Evolutionary conservation across 2,888 invertebrate species (phyloP).

Genomic region (Linyphia triangularis): DNA sequence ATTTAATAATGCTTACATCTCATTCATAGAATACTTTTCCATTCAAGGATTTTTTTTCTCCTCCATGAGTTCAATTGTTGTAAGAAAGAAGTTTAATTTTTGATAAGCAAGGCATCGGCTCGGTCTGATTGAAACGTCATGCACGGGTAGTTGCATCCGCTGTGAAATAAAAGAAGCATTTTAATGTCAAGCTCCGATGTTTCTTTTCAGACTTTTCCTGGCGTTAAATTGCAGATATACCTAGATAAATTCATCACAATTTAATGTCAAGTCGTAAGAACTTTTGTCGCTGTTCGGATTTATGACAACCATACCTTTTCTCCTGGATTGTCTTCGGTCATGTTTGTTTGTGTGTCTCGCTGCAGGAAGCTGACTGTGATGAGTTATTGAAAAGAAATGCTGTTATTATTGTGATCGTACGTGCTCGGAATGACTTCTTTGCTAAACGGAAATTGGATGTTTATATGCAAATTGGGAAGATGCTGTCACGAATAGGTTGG

Average conservation of each 20-base stretch:
- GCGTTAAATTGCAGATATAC: constrained; percentile 55
- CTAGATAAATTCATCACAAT: constrained; percentile 47
- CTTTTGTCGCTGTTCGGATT: background rate
- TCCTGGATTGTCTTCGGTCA: background rate
- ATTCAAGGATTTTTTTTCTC: background rate
- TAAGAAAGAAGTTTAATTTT: constrained; percentile 25
- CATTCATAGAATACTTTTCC: no score
- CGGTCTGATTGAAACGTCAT: constrained; percentile 2
- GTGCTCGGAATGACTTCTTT: background rate
- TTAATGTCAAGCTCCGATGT: background rate
- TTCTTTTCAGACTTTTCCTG: constrained; percentile 35
- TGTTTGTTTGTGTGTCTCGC: background rate
- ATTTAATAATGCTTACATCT: background rate
- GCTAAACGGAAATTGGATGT: background rate
- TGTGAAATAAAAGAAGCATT: background rate
- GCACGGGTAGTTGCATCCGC: constrained; percentile 9
- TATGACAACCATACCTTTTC: no score
- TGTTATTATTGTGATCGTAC: background rate
- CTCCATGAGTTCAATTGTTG: background rate
- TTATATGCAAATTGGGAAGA: background rate
- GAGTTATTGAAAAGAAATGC: background rate
- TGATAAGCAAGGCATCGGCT: background rate
- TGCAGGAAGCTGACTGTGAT: background rate
- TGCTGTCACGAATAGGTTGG: background rate
- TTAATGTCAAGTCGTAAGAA: background rate